Conservation (phyloP, 1,140 invertebrate species). For the Samia ricini region DNA sequence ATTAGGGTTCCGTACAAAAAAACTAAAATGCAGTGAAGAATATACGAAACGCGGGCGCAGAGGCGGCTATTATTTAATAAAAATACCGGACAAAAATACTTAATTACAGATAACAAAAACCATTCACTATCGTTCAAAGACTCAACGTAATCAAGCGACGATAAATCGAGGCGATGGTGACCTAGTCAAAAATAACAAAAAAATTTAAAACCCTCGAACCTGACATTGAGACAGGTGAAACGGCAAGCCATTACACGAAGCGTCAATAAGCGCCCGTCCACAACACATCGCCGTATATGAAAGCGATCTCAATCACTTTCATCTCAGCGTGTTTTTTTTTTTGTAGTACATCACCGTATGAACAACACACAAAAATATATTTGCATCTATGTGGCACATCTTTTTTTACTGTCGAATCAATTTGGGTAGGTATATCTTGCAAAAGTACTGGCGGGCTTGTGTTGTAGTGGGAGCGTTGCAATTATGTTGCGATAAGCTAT, state of each 20-base stretch:
- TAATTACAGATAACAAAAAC: not conserved
- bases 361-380: slow-evolving; percentile 58
- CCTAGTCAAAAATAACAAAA: not conserved
- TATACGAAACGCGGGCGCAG: too few species aligned
- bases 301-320: slow-evolving; percentile 68
- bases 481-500: not conserved
- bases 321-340: slow-evolving; percentile 36
- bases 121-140: not conserved
- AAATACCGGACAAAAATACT: not conserved
- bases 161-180: not conserved
- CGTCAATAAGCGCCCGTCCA: slow-evolving; percentile 33
- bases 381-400: slow-evolving; percentile 70
- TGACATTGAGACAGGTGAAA: slow-evolving; percentile 41
- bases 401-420: slow-evolving; percentile 39
- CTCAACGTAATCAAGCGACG: not conserved
- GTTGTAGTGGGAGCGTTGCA: slow-evolving; percentile 24
- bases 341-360: slow-evolving; percentile 41
- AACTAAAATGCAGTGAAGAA: too few species aligned
- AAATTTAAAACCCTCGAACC: slow-evolving; percentile 6
- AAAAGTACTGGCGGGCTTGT: slow-evolving; percentile 16
- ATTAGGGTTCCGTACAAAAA: too few species aligned
- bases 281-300: slow-evolving; percentile 16
- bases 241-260: slow-evolving; percentile 24
- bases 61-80: too few species aligned
- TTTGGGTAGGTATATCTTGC: slow-evolving; percentile 48